Base-by-base conservation (phyloP, 2,113 vertebrate species). In the Equus quagga region DNA sequence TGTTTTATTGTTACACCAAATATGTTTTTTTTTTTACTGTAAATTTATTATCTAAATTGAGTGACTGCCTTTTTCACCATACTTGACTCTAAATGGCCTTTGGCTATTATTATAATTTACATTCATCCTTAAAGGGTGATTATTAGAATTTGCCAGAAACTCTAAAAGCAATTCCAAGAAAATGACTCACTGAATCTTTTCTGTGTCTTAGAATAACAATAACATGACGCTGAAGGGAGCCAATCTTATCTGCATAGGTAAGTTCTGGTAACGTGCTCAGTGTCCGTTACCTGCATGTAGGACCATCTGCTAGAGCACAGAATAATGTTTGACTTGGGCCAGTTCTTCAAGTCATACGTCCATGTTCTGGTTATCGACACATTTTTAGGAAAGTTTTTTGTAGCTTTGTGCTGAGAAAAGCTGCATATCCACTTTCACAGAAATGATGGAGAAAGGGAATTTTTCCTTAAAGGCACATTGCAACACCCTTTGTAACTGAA, bases 361-460 rank as follows among this genome's bases (percentile, higher is more conserved):
- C 7, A 75, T 65, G 2, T 88, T 81, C 78, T 65, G 14, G 28
- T 70, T 41, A 54, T 64, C 13, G 23, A 65, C 3, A 51, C 18
- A 67, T 84, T 95, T 93, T 93, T 46, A 96, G 54, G 18, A 89
- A 91, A 36, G 19, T 67, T 89, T 85, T 80, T 58, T 72, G 9
- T 83, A 82, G 14, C n/a, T 92, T 79, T 69, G 23, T 65, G 9
- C 12, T 69, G 33, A 83, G 70, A 79, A 89, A 86, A 86, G 31
- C 19, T 56, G 18, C 28, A 46, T 67, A 19, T 91, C 62, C 12
- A 44, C 36, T 36, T 96, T 73, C 73, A 81, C 3, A 21, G 23
- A 54, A 44, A 31, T 51, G 81, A 64, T 44, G 3, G 18, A 88
- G 33, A 24, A 51, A 91, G 21, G 10, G 21, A 70, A 64, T 2